Conservation (phyloP, 2,113 vertebrate genomes). For the Castor canadensis region DNA sequence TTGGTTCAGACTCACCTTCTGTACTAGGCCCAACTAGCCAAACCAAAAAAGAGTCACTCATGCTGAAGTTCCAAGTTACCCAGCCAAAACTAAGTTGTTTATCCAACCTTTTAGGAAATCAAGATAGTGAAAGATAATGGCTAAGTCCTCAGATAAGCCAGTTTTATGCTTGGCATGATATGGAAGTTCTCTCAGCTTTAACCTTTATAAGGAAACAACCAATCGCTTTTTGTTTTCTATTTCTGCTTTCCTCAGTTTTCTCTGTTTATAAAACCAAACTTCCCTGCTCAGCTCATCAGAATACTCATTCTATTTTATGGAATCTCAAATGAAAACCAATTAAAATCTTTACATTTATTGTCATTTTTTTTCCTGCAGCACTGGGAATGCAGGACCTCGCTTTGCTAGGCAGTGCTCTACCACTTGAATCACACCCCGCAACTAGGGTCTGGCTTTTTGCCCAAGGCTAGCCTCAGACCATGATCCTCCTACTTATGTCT, state of each 20-base stretch:
- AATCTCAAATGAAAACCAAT: not conserved
- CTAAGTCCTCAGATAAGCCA: not conserved
- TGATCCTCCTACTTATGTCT: too few relatives aligned
- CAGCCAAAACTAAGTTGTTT: not conserved
- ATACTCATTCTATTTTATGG: not conserved
- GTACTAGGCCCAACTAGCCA: not conserved
- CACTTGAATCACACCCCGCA: too few relatives aligned
- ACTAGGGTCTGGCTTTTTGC: too few relatives aligned
- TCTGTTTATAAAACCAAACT: not conserved
- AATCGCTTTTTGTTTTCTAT: not conserved
- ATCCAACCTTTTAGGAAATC: not conserved
- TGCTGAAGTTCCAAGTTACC: not conserved
- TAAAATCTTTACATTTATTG: not conserved
- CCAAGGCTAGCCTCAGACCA: too few relatives aligned
- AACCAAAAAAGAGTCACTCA: not conserved
- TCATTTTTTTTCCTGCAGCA: not conserved
- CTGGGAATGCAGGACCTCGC: too few relatives aligned
- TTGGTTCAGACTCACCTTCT: not conserved
- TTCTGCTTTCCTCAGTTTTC: slow-evolving; percentile 12
- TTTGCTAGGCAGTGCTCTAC: too few relatives aligned
- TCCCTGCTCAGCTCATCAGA: slow-evolving; percentile 4
- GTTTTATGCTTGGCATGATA: not conserved
- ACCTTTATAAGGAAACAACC: not conserved
- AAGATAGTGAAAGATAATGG: not conserved
- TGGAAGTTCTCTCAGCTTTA: not conserved